Percentiles rank a stretch among this genome's conserved stretches.
phyloP scores from a whole-genome alignment of 2,888 invertebrate genomes.

The Plebejus anna region DNA sequence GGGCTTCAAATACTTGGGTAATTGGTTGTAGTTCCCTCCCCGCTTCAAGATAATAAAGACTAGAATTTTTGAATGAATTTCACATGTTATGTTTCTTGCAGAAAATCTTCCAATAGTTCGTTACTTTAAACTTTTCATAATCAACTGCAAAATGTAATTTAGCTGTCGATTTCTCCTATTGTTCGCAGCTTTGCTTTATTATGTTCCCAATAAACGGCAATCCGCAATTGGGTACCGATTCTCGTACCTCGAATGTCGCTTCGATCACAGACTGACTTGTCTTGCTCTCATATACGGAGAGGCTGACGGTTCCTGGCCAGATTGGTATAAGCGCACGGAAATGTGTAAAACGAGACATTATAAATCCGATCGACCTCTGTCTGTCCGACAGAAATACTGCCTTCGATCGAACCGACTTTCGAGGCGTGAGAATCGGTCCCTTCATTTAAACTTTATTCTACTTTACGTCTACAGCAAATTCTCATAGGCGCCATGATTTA shows the following conservation, averaged over 20 bases:
- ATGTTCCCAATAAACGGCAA: neutral
- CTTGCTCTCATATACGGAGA: too few species aligned
- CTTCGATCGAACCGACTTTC: too few species aligned
- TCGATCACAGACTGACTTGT: neutral
- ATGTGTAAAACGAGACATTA: too few species aligned
- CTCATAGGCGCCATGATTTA: constrained; percentile 1
- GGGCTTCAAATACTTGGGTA: too few species aligned
- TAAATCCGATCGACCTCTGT: too few species aligned
- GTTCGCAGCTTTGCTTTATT: neutral
- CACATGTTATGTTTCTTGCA: too few species aligned
- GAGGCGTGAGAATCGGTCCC: neutral
- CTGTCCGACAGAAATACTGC: too few species aligned
- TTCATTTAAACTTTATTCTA: neutral
- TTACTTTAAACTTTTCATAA: neutral
- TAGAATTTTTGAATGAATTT: too few species aligned
- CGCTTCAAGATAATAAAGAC: too few species aligned
- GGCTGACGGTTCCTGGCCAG: too few species aligned
- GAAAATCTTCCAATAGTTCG: neutral
- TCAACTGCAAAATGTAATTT: neutral
- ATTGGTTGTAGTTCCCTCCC: too few species aligned
- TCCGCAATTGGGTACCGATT: neutral
- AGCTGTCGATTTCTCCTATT: neutral
- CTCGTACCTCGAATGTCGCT: neutral
- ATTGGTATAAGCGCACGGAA: too few species aligned
- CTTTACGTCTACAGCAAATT: neutral